Evolutionary conservation across 2,888 invertebrate species (phyloP).

Genomic region (Oligia latruncula): DNA sequence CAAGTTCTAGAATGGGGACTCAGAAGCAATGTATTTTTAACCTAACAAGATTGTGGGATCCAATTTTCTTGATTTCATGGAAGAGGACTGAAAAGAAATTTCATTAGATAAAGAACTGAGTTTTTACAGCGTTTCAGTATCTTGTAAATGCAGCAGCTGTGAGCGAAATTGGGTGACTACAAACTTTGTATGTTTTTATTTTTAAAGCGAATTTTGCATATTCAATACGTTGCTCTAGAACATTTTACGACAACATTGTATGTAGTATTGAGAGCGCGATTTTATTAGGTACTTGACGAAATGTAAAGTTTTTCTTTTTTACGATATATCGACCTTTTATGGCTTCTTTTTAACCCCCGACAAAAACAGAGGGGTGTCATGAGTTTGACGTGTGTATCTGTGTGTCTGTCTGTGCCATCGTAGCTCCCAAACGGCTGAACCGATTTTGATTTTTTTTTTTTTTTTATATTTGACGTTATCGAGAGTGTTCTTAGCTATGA

Average conservation of each 20-base stretch:
- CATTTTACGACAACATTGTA: slow-evolving; percentile 28
- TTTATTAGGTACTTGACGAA: slow-evolving; percentile 33
- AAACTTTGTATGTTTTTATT: slow-evolving; percentile 12
- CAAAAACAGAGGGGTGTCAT: too few species aligned
- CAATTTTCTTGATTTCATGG: slow-evolving; percentile 26
- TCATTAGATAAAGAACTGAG: slow-evolving; percentile 29
- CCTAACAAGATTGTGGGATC: slow-evolving; percentile 24
- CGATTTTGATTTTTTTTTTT: too few species aligned
- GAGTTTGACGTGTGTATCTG: too few species aligned
- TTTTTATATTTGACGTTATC: too few species aligned
- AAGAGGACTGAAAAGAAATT: slow-evolving; percentile 20
- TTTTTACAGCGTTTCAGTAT: slow-evolving; percentile 26
- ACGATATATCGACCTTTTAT: not conserved
- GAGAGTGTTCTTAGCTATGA: too few species aligned
- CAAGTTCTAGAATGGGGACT: too few species aligned
- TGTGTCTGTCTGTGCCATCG: too few species aligned
- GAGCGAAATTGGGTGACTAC: slow-evolving; percentile 21
- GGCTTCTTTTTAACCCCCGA: not conserved
- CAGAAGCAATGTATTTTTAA: not conserved
- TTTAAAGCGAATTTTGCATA: slow-evolving; percentile 35
- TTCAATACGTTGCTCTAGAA: slow-evolving; percentile 2
- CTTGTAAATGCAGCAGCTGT: slow-evolving; percentile 25
- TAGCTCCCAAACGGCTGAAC: too few species aligned
- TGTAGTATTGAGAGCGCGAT: slow-evolving; percentile 6
- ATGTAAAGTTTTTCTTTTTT: slow-evolving; percentile 6